Evolutionary conservation across 2,797 vertebrate genomes (phyloP), one percentile per base, ranked within the genome.

Genomic region (Aeoliscus strigatus): DNA sequence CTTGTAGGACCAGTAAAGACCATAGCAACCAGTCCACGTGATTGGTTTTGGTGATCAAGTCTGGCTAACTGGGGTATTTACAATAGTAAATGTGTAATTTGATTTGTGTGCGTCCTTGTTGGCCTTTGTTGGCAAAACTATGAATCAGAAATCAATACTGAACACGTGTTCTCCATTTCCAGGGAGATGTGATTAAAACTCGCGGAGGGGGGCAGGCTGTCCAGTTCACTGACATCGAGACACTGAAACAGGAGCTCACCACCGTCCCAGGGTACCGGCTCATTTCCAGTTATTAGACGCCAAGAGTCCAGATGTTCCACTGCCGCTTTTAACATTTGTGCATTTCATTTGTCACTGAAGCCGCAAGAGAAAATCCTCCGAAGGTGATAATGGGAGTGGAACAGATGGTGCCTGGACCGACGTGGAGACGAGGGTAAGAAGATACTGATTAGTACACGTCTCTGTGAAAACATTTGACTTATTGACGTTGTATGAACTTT

Each of bases 201-300:
- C 84, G 92, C 60, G 91, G 94, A 1, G 96, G 95, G 0, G 93
- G 96, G 52, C 94, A 97, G 53, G 69, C 94, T 0, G 94, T 99
- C 43, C 94, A 96, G 54, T 97, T 99, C 80, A 97, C 94, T 0
- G 94, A 98, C 44, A 90, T 96, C 0, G 96, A 98, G 79, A 98
- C 92, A 0, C 84, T 97, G 25, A 92, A 80, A 53, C 93, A 97
- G 62, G 89, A 98, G 75, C 88, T 87, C 14, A 84, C 92, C 23
- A 73, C 80, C 0, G 79, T 74, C 1, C 34, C 75, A 26, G 60
- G 80, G 85, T 88, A 55, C 47, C 8, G 16, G 18, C 40, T 18
- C 2, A 3, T 21, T 21, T 25, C 11, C 29, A 5, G 4, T 38
- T 12, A 8, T 42, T 1, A 26, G 11, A 4, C 56, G 35, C 32